Percentiles rank a stretch among this genome's conserved stretches.
These are phyloP conservation scores for Phocoena sinus DNA, from an alignment of 2,113 vertebrate genomes.

Conservation along the genomic window DNA sequence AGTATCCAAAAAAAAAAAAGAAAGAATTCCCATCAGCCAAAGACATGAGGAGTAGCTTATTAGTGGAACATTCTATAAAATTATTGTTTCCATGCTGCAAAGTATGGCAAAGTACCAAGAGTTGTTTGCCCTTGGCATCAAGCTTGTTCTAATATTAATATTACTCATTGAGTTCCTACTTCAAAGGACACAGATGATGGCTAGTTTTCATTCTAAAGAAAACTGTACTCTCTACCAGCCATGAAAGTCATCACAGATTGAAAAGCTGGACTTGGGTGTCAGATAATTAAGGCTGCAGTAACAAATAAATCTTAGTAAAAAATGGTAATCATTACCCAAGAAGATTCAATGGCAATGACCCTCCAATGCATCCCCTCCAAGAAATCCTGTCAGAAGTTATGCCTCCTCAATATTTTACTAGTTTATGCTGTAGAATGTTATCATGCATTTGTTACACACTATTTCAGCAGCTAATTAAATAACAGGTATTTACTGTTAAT, in stretches of 20 bases:
- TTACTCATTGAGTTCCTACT: background rate
- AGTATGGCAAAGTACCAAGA: background rate
- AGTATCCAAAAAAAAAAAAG: background rate
- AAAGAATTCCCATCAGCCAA: conserved; percentile 18
- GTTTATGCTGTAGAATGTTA: background rate
- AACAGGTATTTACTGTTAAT: background rate
- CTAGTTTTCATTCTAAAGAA: conserved; percentile 32
- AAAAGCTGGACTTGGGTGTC: background rate
- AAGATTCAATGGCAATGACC: background rate
- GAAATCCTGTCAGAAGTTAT: background rate
- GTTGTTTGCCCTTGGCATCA: background rate
- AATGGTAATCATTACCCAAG: background rate
- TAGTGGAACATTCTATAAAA: conserved; percentile 43
- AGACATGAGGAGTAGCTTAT: conserved; percentile 28
- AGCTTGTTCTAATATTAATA: conserved; percentile 51
- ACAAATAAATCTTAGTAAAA: background rate
- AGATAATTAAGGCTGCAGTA: background rate
- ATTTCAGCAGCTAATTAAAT: background rate
- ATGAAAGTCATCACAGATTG: background rate
- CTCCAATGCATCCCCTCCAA: background rate
- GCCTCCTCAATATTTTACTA: background rate
- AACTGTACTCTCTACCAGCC: background rate
- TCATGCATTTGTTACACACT: background rate
- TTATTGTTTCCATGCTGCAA: background rate
- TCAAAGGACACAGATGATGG: background rate